Evolutionary conservation across 2,113 vertebrate genomes (phyloP).

Genomic region (Chrysemys picta): DNA sequence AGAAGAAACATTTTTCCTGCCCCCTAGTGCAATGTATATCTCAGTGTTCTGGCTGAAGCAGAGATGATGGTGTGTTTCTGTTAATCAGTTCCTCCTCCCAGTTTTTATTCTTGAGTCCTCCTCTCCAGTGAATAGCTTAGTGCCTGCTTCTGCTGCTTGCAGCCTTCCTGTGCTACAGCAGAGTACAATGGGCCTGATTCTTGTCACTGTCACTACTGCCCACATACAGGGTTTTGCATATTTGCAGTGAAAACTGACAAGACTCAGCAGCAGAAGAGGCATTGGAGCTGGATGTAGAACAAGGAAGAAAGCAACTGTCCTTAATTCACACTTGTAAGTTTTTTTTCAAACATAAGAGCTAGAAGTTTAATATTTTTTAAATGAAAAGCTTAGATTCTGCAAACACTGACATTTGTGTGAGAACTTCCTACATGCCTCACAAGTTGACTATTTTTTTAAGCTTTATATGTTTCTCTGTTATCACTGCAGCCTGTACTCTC

Average conservation of each 20-base stretch:
- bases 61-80: not conserved
- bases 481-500: no score
- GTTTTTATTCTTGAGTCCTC: not conserved
- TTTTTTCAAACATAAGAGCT: not conserved
- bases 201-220: not conserved
- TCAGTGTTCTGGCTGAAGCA: not conserved
- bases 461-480: no score
- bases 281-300: not conserved
- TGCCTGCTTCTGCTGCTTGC: not conserved
- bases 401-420: no score
- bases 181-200: not conserved
- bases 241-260: not conserved
- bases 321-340: not conserved
- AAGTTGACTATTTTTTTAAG: no score
- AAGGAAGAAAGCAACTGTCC: not conserved
- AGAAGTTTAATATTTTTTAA: not conserved
- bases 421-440: no score
- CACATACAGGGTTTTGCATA: not conserved
- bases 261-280: not conserved
- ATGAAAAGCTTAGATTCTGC: no score
- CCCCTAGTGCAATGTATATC: not conserved
- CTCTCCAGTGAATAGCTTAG: not conserved
- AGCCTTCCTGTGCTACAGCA: not conserved
- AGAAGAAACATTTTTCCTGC: not conserved
- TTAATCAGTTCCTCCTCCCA: fast-evolving